Evolutionary conservation across 2,797 vertebrate species (phyloP).

Genomic region (Prunella strophiata): DNA sequence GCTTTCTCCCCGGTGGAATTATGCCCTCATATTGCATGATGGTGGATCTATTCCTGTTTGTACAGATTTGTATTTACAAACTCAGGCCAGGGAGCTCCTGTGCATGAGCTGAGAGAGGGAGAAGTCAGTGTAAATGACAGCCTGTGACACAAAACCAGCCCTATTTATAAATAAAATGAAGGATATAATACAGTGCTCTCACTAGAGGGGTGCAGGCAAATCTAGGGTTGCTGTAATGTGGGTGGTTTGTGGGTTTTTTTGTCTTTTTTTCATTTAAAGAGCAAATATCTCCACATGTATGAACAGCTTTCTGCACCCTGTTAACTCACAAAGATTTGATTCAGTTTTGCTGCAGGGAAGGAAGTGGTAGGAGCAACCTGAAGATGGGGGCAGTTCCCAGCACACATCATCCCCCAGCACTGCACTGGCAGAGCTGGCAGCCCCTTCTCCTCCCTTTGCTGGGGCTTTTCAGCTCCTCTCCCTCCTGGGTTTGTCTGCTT

Average conservation of each 20-base stretch:
- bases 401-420: accelerated
- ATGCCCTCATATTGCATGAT: not conserved
- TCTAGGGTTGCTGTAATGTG: not conserved
- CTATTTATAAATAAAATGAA: not conserved
- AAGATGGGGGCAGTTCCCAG: not conserved
- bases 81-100: not conserved
- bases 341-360: not conserved
- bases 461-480: not conserved
- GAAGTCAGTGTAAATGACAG: not conserved
- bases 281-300: accelerated
- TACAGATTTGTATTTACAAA: not conserved
- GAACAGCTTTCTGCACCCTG: not conserved
- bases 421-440: accelerated
- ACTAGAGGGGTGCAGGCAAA: not conserved
- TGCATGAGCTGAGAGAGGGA: not conserved
- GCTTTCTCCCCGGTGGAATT: not conserved
- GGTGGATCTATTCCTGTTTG: not conserved
- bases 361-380: not conserved
- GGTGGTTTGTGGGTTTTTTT: not conserved
- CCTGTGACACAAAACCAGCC: not conserved
- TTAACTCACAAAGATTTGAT: not conserved
- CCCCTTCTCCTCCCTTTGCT: not conserved
- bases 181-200: not conserved
- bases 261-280: not conserved
- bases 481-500: not conserved